phyloP scores from a whole-genome alignment of 2,797 vertebrate genomes.

The Mus spretus region DNA sequence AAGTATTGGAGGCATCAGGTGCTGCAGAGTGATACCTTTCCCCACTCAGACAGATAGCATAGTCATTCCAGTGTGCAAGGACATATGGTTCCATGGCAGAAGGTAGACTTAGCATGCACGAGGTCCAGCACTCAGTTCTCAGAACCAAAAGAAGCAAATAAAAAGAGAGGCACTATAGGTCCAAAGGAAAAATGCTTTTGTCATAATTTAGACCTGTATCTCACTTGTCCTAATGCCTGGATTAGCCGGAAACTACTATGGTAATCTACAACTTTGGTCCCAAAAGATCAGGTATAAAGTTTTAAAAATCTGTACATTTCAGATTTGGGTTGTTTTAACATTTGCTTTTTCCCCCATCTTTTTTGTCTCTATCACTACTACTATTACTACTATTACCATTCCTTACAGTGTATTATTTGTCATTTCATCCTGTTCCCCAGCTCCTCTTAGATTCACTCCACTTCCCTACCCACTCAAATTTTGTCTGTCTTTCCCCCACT shows the following conservation, averaged over 20 bases:
- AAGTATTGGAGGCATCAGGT: neutral
- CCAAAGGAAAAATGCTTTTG: slow-evolving; percentile 18
- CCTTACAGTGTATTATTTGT: neutral
- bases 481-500: neutral
- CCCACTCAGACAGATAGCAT: neutral
- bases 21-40: too few species aligned
- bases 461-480: neutral
- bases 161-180: neutral
- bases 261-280: neutral
- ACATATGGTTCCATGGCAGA: neutral
- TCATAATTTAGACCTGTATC: slow-evolving; percentile 3
- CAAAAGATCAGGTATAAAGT: neutral
- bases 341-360: slow-evolving; percentile 60
- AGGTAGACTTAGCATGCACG: neutral
- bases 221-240: neutral
- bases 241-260: neutral
- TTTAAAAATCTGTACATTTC: neutral
- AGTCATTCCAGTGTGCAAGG: neutral
- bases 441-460: neutral
- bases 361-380: neutral
- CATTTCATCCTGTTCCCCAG: neutral
- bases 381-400: neutral
- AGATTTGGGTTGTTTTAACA: neutral
- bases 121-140: neutral
- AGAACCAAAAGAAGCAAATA: neutral